phyloP scores from a whole-genome alignment of 1,140 invertebrate species.

The Drosophila ercepeae region DNA sequence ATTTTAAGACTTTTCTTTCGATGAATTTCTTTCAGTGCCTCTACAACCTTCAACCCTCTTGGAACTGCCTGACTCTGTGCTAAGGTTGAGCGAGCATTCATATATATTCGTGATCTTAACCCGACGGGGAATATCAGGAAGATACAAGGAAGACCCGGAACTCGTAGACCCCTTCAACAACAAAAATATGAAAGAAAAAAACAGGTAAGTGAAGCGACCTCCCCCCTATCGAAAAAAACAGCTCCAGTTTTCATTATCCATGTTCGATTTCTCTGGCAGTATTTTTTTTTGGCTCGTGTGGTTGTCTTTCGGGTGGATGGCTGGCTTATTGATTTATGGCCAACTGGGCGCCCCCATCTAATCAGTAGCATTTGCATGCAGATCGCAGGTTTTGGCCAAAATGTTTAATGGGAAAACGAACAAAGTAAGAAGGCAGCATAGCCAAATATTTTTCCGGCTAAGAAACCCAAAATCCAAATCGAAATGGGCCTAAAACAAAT shows the following conservation, averaged over 20 bases:
- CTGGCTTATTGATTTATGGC: conserved; percentile 63
- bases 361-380: conserved; percentile 75
- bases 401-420: conserved; percentile 55
- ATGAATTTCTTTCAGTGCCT: conserved; percentile 11
- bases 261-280: neutral
- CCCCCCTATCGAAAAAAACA: no score
- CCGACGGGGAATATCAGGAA: neutral
- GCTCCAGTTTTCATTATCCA: conserved; percentile 24
- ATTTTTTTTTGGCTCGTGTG: conserved; percentile 31
- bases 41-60: conserved; percentile 14
- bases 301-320: conserved; percentile 1
- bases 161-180: no score
- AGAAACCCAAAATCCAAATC: conserved; percentile 36
- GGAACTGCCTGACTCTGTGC: conserved; percentile 22
- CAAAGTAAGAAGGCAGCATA: conserved; percentile 58
- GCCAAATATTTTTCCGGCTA: conserved; percentile 68
- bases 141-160: neutral
- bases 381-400: conserved; percentile 63
- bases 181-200: neutral
- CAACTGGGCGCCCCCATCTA: conserved; percentile 50
- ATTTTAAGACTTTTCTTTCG: no score
- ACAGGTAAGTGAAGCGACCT: neutral
- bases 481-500: conserved; percentile 13
- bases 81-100: conserved; percentile 45
- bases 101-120: conserved; percentile 9